Percentiles rank a stretch among this genome's conserved stretches.
Evolutionary conservation across 2,797 vertebrate genomes (phyloP).

Genomic region (Setipinna tenuifilis): DNA sequence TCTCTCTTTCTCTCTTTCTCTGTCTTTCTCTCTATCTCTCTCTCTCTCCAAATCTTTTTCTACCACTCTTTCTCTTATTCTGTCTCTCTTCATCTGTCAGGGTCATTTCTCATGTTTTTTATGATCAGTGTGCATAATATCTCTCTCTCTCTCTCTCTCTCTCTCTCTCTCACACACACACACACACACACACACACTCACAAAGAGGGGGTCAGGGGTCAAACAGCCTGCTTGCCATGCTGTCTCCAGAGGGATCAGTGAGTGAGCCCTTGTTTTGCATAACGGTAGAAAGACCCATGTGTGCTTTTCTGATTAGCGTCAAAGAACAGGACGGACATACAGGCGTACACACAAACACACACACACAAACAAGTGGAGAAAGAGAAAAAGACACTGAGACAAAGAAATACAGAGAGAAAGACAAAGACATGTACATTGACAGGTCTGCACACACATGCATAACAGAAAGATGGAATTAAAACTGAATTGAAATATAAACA

Average conservation of each 20-base stretch:
- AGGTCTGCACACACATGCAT: not conserved
- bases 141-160: too few relatives aligned
- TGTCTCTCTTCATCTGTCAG: not conserved
- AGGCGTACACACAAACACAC: not conserved
- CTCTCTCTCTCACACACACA: not conserved
- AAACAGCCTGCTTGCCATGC: conserved; percentile 8
- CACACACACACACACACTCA: conserved; percentile 9
- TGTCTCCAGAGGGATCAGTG: not conserved
- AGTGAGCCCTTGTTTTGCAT: conserved; percentile 3
- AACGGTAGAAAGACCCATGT: conserved; percentile 12
- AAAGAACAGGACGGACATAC: not conserved
- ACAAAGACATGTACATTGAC: not conserved
- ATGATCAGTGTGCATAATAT: not conserved
- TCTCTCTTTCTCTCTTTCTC: not conserved
- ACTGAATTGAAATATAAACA: not conserved
- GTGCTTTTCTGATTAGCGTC: conserved; percentile 19
- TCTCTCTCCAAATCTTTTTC: not conserved
- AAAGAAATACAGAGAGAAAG: not conserved
- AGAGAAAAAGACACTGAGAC: not conserved
- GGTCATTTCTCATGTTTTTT: not conserved
- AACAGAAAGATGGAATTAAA: not conserved
- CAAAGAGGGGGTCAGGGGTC: conserved; percentile 15
- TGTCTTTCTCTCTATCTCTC: not conserved
- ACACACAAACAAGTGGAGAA: not conserved
- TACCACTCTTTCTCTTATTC: not conserved